Conservation (phyloP, 2,797 vertebrate genomes). For the Poeciliopsis turneri region DNA sequence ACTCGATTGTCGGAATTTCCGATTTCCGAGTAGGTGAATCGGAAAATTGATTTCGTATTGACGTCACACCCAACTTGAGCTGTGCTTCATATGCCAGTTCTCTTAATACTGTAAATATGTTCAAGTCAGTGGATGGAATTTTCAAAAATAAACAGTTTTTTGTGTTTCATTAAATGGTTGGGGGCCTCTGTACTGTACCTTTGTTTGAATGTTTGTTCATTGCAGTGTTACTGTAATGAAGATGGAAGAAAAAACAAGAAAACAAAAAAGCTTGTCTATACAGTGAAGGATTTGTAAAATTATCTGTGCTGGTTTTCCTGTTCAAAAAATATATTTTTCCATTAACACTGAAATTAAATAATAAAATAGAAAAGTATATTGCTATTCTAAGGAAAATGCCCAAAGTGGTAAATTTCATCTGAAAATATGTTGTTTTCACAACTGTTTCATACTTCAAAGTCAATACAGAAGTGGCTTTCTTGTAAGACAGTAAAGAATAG, state of each 20-base stretch:
- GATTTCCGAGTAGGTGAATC: neutral
- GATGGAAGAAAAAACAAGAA: too few species aligned
- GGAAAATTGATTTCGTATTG: neutral
- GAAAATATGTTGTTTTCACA: neutral
- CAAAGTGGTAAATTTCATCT: neutral
- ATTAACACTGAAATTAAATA: neutral
- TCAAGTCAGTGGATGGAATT: neutral
- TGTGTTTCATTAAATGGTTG: neutral
- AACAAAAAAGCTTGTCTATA: too few species aligned
- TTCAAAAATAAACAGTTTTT: neutral
- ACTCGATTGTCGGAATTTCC: neutral
- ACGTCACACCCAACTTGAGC: neutral
- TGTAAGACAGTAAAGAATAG: neutral
- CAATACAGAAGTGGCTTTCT: neutral
- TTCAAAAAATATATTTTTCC: neutral
- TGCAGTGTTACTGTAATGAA: neutral
- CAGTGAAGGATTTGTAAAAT: too few species aligned
- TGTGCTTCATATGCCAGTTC: neutral
- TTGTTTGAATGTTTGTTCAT: neutral
- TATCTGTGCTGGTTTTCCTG: neutral
- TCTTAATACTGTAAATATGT: neutral
- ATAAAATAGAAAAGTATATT: neutral
- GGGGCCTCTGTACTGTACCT: too few species aligned
- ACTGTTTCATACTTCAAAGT: neutral
- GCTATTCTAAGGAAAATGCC: neutral